These are phyloP conservation scores for Magallana angulata DNA, from an alignment of 1,140 invertebrate genomes.

Conservation along the genomic window DNA sequence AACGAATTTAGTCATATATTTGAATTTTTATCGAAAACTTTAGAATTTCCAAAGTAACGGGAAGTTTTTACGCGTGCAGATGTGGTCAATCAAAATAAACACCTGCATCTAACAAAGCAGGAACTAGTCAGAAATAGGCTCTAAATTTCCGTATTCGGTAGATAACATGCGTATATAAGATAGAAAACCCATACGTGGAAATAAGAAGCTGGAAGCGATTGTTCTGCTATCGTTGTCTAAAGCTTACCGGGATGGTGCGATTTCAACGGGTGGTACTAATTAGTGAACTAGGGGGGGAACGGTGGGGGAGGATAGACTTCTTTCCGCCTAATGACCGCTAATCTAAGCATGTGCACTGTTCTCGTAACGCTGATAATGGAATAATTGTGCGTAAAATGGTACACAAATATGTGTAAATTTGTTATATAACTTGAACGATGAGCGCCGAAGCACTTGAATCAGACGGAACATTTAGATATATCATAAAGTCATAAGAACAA, in stretches of 20 bases:
- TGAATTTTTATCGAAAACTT: too few relatives aligned
- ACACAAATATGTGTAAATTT: slow-evolving; percentile 7
- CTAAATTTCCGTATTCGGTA: neutral
- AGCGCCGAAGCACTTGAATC: neutral
- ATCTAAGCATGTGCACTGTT: slow-evolving; percentile 30
- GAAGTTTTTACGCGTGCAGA: neutral
- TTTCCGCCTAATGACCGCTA: slow-evolving; percentile 22
- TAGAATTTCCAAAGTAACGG: neutral
- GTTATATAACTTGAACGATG: slow-evolving; percentile 3
- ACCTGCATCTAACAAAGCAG: neutral
- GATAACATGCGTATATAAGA: slow-evolving; percentile 27
- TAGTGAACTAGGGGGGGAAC: neutral
- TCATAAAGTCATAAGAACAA: too few relatives aligned
- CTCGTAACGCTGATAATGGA: slow-evolving; percentile 6
- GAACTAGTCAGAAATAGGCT: neutral
- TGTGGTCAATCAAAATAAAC: neutral
- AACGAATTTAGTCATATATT: too few relatives aligned
- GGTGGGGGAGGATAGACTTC: slow-evolving; percentile 16
- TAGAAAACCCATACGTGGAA: slow-evolving; percentile 23
- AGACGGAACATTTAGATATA: too few relatives aligned
- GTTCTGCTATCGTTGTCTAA: neutral
- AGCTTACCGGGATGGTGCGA: neutral
- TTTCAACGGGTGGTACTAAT: slow-evolving; percentile 6
- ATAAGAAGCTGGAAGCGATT: slow-evolving; percentile 8
- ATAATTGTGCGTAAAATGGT: neutral